Evolutionary conservation across 53 echinoderm and acorn worm species (phyloP), one percentile per base, ranked within the genome.

Genomic region (Paracentrotus lividus): DNA sequence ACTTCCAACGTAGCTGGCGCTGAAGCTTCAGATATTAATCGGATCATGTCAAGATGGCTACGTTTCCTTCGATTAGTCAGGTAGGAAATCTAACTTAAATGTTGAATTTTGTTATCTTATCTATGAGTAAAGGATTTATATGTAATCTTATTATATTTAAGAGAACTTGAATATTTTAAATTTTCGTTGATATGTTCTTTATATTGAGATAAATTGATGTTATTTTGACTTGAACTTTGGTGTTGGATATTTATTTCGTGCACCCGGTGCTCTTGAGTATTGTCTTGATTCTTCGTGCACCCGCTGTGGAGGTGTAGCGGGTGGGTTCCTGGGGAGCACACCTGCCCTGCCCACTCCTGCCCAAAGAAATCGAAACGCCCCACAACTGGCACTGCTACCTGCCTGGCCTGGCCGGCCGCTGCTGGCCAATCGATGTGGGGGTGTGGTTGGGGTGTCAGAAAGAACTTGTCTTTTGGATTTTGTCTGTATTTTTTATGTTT

Each of bases 11-110:
- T 6, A 93, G 94, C 89, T 94, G 96, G 94, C 94, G 96, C 96
- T 94, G 96, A 93, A 93, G 96, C 96, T 90, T 42, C 90, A 49
- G 29, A 23, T 18, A 90, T 93, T 54, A 76, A 61, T 88, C 59
- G 5, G 31, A 31, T 1, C n/a, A 72, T 68, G 84, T 42, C 94
- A 96, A 96, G 86, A 96, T 96, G 96, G 96, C 96, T 92, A 88
- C 95, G 33, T 77, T 96, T 75, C 96, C 96, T 45, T 81, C 95
- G 44, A 94, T 95, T 69, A 96, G 72, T 7, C 96, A 96, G 96
- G 96, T 94, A 96, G 81, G 93, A 38, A 36, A n/a, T 38, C 23
- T 21, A 10, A 47, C 2, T 45, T 81, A 10, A 81, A 81, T 8
- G 45, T 81, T 81, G 47, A 45, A n/a, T 81, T 81, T 47, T 26